phyloP scores from a whole-genome alignment of 2,113 vertebrate genomes.

The Bagarius yarrelli region DNA sequence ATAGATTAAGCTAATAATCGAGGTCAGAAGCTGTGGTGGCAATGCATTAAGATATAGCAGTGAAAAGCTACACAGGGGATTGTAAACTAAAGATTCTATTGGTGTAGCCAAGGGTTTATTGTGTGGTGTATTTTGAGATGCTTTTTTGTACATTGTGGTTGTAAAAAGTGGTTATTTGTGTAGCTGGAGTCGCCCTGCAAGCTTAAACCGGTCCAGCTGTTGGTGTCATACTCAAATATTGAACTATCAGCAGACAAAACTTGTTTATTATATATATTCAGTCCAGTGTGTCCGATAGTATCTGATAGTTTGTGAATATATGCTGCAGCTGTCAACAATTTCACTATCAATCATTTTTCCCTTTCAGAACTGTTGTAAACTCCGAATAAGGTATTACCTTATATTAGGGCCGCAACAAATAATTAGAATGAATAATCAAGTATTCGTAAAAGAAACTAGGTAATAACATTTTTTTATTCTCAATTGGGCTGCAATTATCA shows the following conservation, averaged over 20 bases:
- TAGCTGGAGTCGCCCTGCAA: background rate
- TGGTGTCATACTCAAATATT: background rate
- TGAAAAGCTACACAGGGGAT: background rate
- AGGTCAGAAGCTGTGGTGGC: background rate
- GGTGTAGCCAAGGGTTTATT: background rate
- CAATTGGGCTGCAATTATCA: too few relatives aligned
- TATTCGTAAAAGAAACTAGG: too few relatives aligned
- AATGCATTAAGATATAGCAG: background rate
- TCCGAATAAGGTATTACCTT: conserved; percentile 2
- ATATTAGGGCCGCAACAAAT: too few relatives aligned
- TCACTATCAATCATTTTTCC: background rate
- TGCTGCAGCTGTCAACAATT: background rate
- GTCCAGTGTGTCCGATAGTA: background rate
- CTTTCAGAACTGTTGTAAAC: background rate
- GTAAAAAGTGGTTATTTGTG: background rate
- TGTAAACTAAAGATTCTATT: background rate
- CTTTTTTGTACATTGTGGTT: background rate
- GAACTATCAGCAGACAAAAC: too few relatives aligned
- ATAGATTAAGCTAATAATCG: background rate
- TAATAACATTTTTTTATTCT: too few relatives aligned
- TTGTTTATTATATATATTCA: too few relatives aligned
- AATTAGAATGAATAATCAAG: too few relatives aligned
- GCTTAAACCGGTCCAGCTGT: background rate
- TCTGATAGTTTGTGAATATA: background rate
- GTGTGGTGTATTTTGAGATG: background rate